Conservation (phyloP, 1,140 invertebrate species). For the Formica selysi region DNA sequence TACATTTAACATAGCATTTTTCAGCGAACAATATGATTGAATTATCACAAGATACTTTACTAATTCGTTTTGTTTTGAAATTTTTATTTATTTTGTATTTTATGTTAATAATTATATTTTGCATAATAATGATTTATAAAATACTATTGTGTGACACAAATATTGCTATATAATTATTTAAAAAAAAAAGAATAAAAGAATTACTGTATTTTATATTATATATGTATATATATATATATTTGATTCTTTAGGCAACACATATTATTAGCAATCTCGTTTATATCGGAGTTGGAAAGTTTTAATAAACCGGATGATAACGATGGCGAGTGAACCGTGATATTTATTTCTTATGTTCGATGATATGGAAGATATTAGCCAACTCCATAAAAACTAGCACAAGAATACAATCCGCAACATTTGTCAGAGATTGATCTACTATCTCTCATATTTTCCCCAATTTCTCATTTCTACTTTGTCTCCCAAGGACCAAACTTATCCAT, state of each 20-base stretch:
- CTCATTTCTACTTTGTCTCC: constrained; percentile 34
- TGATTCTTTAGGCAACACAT: not conserved
- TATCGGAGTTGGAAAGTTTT: not conserved
- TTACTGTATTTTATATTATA: no score
- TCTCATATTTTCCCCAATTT: constrained; percentile 39
- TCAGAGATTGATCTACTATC: constrained; percentile 27
- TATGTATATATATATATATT: no score
- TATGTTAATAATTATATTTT: no score
- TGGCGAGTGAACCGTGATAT: not conserved
- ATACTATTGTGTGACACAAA: not conserved
- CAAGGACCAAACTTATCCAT: constrained; percentile 42
- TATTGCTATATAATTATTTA: not conserved
- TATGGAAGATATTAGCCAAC: not conserved
- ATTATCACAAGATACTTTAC: not conserved
- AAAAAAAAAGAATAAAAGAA: no score
- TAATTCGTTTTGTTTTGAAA: not conserved
- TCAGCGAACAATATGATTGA: not conserved
- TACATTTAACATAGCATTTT: no score
- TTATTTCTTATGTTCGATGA: not conserved
- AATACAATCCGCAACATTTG: not conserved
- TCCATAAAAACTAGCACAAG: constrained; percentile 30
- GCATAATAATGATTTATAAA: not conserved
- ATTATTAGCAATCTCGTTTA: not conserved
- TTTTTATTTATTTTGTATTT: constrained; percentile 4
- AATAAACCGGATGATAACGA: not conserved